phyloP scores from a whole-genome alignment of 2,113 vertebrate genomes.

The Campylorhamphus procurvoides region DNA sequence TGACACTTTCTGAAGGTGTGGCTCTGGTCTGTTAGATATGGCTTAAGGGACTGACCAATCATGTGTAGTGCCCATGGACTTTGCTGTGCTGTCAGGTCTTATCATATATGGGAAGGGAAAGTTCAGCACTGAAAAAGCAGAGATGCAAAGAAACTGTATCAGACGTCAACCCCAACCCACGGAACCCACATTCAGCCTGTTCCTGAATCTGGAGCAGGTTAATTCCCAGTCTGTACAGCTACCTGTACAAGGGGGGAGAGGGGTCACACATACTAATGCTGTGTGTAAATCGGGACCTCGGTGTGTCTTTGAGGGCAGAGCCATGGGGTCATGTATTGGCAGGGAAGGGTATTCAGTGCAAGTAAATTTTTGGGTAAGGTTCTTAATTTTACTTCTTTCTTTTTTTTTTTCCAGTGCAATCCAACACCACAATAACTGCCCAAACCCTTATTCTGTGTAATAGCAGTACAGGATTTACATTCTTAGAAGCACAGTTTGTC shows the following conservation, averaged over 20 bases:
- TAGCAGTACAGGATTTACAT: background rate
- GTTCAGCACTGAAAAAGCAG: background rate
- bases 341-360: background rate
- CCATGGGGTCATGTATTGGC: background rate
- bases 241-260: background rate
- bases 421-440: background rate
- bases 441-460: background rate
- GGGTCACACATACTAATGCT: background rate
- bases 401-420: background rate
- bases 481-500: background rate
- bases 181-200: accelerated
- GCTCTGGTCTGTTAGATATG: accelerated
- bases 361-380: background rate
- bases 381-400: no score
- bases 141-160: background rate
- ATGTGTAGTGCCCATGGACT: background rate
- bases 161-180: background rate
- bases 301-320: background rate
- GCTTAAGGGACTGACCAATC: background rate
- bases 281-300: background rate
- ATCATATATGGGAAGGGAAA: background rate
- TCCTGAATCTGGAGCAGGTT: no score
- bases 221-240: no score
- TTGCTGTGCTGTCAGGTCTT: background rate
- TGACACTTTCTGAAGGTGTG: background rate